A percentile compares a stretch with the other conserved stretches of the same genome.
Conservation (phyloP, 1,140 invertebrate genomes). For the Nasonia vitripennis region DNA sequence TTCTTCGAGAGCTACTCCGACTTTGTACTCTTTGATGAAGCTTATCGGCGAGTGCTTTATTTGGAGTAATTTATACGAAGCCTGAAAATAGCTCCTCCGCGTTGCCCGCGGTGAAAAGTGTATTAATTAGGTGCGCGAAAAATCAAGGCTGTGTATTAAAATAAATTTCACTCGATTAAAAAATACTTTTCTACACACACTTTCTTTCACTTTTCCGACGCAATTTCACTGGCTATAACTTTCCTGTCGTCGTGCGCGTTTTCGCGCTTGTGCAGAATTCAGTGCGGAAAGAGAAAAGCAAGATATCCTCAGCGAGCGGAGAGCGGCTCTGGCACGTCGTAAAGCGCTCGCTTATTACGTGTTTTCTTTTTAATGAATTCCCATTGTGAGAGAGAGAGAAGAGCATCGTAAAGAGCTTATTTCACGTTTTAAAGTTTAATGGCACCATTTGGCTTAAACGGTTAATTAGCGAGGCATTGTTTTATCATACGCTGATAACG, state of each 20-base stretch:
- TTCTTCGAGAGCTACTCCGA: no score
- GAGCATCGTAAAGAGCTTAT: conserved; percentile 6
- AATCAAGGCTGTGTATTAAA: no score
- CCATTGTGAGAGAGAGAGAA: not conserved
- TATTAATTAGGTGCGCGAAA: no score
- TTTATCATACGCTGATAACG: not conserved
- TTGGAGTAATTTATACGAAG: not conserved
- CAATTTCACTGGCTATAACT: not conserved
- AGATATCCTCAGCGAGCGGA: not conserved
- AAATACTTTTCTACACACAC: not conserved
- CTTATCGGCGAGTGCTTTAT: not conserved
- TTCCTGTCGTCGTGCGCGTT: not conserved
- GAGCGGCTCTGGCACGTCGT: not conserved
- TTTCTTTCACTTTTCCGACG: not conserved
- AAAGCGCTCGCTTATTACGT: not conserved
- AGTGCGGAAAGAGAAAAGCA: not conserved
- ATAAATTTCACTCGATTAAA: not conserved
- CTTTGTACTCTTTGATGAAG: not conserved
- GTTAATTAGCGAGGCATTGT: conserved; percentile 21
- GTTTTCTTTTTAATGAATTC: conserved; percentile 41
- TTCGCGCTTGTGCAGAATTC: not conserved
- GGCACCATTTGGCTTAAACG: conserved; percentile 6
- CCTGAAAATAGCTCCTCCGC: no score
- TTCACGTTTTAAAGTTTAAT: conserved; percentile 18
- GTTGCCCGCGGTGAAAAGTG: no score